These are phyloP conservation scores for Zaprionus inermis DNA, from an alignment of 1,140 invertebrate genomes.

Conservation along the genomic window DNA sequence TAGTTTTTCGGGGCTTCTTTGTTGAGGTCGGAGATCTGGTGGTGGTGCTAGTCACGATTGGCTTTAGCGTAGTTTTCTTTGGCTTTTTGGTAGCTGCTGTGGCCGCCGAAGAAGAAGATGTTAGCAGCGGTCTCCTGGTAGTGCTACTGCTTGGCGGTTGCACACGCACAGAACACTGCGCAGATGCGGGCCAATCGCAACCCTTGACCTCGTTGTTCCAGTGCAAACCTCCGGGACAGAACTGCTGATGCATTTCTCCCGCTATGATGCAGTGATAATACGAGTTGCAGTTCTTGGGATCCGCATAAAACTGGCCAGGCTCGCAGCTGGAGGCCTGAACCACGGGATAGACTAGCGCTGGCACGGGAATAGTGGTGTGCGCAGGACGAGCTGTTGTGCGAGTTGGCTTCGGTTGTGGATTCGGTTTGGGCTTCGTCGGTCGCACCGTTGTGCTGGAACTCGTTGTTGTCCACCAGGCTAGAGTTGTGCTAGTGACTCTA, in stretches of 20 bases:
- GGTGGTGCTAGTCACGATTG: background rate
- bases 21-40: conserved; percentile 15
- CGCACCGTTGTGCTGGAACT: conserved; percentile 73
- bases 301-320: conserved; percentile 88
- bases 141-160: conserved; percentile 55
- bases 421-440: conserved; percentile 57
- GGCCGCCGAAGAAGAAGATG: background rate
- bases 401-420: conserved; percentile 44
- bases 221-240: conserved; percentile 91
- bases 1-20: conserved; percentile 38
- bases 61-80: background rate
- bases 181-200: conserved; percentile 92
- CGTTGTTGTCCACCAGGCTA: conserved; percentile 72
- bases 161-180: conserved; percentile 86
- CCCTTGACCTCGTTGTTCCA: conserved; percentile 87
- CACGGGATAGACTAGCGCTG: conserved; percentile 83
- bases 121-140: background rate
- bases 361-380: conserved; percentile 82
- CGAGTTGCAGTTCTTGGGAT: conserved; percentile 89
- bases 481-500: conserved; percentile 59
- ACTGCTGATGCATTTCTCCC: conserved; percentile 87
- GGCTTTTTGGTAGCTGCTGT: background rate
- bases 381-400: conserved; percentile 59
- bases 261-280: conserved; percentile 90
- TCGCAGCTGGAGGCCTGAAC: conserved; percentile 85